phyloP scores from a whole-genome alignment of 2,113 vertebrate species.

The Meleagris gallopavo region DNA sequence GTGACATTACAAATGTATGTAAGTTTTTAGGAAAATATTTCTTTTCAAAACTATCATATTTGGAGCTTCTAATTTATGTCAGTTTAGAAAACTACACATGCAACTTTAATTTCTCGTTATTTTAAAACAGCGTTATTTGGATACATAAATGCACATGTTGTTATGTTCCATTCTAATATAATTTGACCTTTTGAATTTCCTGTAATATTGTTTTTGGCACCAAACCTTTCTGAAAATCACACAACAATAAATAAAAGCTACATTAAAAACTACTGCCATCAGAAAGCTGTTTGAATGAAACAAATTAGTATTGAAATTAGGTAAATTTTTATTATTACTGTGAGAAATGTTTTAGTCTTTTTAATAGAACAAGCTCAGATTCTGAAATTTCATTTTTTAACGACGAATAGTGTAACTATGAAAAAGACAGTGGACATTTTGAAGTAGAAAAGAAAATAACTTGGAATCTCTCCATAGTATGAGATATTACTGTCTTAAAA shows the following conservation, averaged over 20 bases:
- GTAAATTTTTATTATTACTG: accelerated
- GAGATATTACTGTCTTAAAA: not conserved
- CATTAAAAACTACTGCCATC: not conserved
- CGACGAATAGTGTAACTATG: not conserved
- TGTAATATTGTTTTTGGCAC: not conserved
- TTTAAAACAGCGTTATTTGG: not conserved
- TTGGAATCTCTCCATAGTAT: not conserved
- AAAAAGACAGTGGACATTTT: not conserved
- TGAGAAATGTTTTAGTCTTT: not conserved
- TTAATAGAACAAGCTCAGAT: not conserved
- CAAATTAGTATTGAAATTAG: not conserved
- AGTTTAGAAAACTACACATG: not conserved
- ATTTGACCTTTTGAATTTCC: not conserved
- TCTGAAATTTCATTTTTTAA: not conserved
- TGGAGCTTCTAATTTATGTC: not conserved
- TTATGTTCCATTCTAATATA: not conserved
- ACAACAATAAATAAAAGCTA: not conserved
- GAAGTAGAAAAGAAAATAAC: not conserved
- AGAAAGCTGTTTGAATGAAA: not conserved
- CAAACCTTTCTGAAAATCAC: not conserved
- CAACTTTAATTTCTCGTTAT: not conserved
- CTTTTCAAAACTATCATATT: not conserved
- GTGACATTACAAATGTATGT: not conserved
- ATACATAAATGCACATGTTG: not conserved
- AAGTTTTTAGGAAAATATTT: not conserved